Base-by-base conservation (phyloP, 2,113 vertebrate genomes). In the Paramormyrops kingsleyae region DNA sequence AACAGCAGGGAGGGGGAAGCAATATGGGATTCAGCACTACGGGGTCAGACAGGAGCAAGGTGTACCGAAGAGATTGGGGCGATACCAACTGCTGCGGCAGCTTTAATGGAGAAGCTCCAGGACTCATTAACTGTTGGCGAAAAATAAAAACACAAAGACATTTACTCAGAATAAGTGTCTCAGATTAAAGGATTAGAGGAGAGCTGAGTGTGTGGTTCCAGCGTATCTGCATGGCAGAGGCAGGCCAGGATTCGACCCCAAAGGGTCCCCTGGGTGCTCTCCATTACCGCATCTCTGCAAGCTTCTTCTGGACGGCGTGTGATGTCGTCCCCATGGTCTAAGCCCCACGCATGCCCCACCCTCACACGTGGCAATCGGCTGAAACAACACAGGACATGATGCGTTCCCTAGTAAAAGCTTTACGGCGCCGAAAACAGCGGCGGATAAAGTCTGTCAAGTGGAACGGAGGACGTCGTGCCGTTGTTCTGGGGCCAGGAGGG, bases 391-490 rank as follows among this genome's bases (percentile, higher is more conserved):
- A 89, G 77, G 91, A 27, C 47, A 86, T 49, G 90, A 90, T 91
- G 74, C 31, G 88, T 53, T 90, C 91, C 86, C 47, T 31, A 47
- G 17, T 77, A 50, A 87, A 53, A 49, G 90, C 90, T 87, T 87
- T 21, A 31, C 89, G 24, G 88, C 87, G 50, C 56, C 77, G 52
- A 85, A 50, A 27, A 44, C 47, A 50, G n/a, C 46, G 12, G 31
- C 66, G 85, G 90, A 91, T 90, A 83, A 89, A 89, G 15, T 70
- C 42, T 91, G 85, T 84, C 80, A 35, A 90, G 90, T 83, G 56
- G 70, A 92, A 92, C 91, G 27, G 89, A 50, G 89, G 66, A 87
- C 90, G 89, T 91, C 47, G 89, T 88, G 39, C 70, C 53, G 84
- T 88, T 50, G 49, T n/a, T 59, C 91, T 88, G 46, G 49, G 85